phyloP scores from a whole-genome alignment of 2,888 invertebrate genomes.

The Drosophila meridiana region DNA sequence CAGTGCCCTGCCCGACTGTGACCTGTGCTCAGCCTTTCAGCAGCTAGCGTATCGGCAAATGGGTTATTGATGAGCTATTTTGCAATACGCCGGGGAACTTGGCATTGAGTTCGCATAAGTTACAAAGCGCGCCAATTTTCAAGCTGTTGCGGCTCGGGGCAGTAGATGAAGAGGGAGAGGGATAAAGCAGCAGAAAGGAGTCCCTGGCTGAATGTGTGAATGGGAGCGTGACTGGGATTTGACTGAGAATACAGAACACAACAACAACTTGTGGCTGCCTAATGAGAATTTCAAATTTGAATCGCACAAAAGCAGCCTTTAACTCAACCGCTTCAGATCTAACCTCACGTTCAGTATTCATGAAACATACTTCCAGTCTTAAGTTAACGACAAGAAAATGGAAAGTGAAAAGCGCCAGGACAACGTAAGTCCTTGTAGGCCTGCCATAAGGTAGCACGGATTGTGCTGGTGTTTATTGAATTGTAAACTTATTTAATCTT shows the following conservation, averaged over 20 bases:
- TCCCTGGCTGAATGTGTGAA: constrained; percentile 50
- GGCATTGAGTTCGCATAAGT: constrained; percentile 58
- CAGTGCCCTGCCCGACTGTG: constrained; percentile 6
- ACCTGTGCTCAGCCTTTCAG: constrained; percentile 31
- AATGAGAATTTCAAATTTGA: constrained; percentile 38
- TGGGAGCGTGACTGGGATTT: constrained; percentile 62
- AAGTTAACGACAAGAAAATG: background rate
- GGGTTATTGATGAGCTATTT: constrained; percentile 80
- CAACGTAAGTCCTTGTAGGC: background rate
- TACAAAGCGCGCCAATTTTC: constrained; percentile 48
- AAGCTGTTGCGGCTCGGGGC: constrained; percentile 4
- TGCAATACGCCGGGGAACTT: constrained; percentile 56
- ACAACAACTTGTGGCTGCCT: constrained; percentile 51
- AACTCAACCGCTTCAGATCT: background rate
- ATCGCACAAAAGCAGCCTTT: background rate
- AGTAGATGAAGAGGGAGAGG: background rate
- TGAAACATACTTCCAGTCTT: background rate
- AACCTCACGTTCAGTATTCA: constrained; percentile 3
- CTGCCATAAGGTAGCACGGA: background rate
- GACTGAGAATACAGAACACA: constrained; percentile 3
- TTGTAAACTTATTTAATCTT: background rate
- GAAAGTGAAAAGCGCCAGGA: background rate
- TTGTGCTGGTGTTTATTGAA: background rate
- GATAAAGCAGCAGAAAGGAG: background rate
- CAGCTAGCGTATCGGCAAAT: constrained; percentile 67